Evolutionary conservation across 2,797 vertebrate species (phyloP), one percentile per base, ranked within the genome.

Genomic region (Spinus olivaceus): DNA sequence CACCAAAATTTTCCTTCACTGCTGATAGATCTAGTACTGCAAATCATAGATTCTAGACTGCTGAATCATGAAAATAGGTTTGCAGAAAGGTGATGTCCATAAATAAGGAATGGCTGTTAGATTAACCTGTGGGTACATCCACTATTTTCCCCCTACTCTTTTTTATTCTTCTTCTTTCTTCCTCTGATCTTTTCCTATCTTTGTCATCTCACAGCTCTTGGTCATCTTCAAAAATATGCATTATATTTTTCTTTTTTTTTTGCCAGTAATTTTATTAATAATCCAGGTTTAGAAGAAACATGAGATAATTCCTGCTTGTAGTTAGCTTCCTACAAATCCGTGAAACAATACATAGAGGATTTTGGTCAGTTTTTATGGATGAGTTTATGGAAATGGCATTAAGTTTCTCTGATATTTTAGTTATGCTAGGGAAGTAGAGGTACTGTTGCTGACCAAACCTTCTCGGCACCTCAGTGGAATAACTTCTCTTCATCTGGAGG

Each of bases 51-150:
- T 76, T 77, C 59, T 59, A 66, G 56, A 60, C 44, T 81, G 88
- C 90, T 95, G 86, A 95, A 94, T 96, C 86, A 86, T 88, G 44
- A 65, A 74, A 91, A 88, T 20, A 66, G 32, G 12, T 81, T 88
- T 86, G 44, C 41, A 79, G 39, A 50, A 81, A 92, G 33, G 44
- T 46, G 54, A 92, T 95, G 91, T 88, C 77, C 85, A 93, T 90
- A 88, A 91, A 81, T 19, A 88, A 94, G 41, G 64, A 86, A 50
- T 20, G 22, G 41, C 15, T 88, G 66, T 30, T 74, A 86, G 18
- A 74, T 64, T 85, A 64, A 53, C 67, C 35, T 50, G 59, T 49
- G 44, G 17, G 18, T 69, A 59, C 12, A 65, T 49, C 5, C 24
- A 65, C 8, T 72, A 6, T 44, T 72, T 28, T 2, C 1, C 3